Conservation (phyloP, 2,797 vertebrate genomes). For the Peromyscus eremicus region DNA sequence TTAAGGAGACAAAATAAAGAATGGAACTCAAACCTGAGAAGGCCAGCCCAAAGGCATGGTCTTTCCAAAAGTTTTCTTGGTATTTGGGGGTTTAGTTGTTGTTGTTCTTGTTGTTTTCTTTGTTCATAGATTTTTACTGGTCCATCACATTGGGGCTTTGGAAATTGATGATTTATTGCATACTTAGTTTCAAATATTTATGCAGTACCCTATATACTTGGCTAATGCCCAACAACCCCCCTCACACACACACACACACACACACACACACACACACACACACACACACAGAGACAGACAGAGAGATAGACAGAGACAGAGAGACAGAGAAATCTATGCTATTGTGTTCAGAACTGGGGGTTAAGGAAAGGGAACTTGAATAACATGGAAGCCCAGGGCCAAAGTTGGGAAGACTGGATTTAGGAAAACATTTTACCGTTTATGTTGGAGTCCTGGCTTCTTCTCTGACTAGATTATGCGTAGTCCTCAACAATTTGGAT, state of each 20-base stretch:
- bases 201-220: background rate
- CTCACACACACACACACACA: too few species aligned
- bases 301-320: background rate
- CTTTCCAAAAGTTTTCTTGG: background rate
- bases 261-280: too few species aligned
- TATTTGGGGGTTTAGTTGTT: background rate
- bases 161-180: background rate
- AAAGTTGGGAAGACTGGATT: background rate
- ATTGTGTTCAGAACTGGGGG: background rate
- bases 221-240: background rate
- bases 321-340: background rate
- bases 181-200: background rate
- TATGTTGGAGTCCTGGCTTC: background rate
- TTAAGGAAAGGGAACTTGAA: background rate
- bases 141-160: background rate
- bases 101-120: background rate
- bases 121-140: background rate
- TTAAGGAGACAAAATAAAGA: background rate
- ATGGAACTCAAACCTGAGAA: background rate
- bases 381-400: background rate
- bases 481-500: background rate
- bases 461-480: background rate
- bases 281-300: too few species aligned
- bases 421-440: background rate
- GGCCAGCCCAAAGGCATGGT: background rate